Percentiles rank a stretch among this genome's conserved stretches.
These are phyloP conservation scores for Gonatopus flavifemur DNA, from an alignment of 1,140 invertebrate species.

Conservation along the genomic window DNA sequence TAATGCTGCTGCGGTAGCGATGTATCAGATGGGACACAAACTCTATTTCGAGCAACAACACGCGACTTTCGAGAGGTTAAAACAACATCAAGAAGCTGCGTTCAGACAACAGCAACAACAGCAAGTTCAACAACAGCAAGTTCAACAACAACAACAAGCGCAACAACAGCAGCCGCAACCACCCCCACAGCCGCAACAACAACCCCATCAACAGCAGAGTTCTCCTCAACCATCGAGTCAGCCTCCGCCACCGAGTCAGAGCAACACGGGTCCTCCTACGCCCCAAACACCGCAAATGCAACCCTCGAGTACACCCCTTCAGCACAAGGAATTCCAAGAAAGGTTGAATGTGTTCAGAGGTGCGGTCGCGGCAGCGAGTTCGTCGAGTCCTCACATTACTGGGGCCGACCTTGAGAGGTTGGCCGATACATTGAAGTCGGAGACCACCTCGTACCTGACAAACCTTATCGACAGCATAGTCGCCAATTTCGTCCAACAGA, in stretches of 20 bases:
- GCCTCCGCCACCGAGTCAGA: slow-evolving; percentile 50
- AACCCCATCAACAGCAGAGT: slow-evolving; percentile 55
- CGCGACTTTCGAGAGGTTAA: slow-evolving; percentile 59
- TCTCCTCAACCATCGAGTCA: slow-evolving; percentile 58
- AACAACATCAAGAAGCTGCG: slow-evolving; percentile 61
- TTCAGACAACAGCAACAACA: slow-evolving; percentile 53
- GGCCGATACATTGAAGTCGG: slow-evolving; percentile 85
- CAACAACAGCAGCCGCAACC: slow-evolving; percentile 50
- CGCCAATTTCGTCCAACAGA: slow-evolving; percentile 79
- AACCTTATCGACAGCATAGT: slow-evolving; percentile 88
- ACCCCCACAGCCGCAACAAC: slow-evolving; percentile 42
- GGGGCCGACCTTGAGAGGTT: slow-evolving; percentile 81
- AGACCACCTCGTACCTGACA: slow-evolving; percentile 81
- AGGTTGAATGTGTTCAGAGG: slow-evolving; percentile 52
- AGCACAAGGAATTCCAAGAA: slow-evolving; percentile 56
- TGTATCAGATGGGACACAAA: slow-evolving; percentile 56
- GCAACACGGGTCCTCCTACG: slow-evolving; percentile 43
- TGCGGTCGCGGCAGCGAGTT: slow-evolving; percentile 39
- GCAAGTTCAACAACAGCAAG: slow-evolving; percentile 43
- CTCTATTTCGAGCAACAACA: slow-evolving; percentile 58
- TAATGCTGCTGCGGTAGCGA: slow-evolving; percentile 55
- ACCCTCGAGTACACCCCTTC: slow-evolving; percentile 55
- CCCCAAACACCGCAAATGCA: slow-evolving; percentile 41
- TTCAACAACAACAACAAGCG: slow-evolving; percentile 41
- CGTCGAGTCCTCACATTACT: slow-evolving; percentile 64